Conservation (phyloP, 2,888 invertebrate genomes). For the Euproctis similis region DNA sequence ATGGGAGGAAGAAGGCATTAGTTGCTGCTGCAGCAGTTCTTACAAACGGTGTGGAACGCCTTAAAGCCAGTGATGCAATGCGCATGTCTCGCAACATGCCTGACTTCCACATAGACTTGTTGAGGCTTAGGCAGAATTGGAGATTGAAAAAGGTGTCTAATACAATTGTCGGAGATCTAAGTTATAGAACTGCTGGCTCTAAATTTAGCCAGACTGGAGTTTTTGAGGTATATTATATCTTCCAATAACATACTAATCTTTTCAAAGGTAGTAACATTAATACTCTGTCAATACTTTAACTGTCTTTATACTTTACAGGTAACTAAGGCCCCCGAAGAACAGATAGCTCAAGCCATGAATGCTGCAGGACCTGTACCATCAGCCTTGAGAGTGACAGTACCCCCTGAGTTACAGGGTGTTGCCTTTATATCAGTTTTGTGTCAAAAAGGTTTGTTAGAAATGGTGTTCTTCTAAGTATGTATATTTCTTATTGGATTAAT, state of each 20-base stretch:
- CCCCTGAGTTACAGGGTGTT: constrained; percentile 95
- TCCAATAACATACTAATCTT: no score
- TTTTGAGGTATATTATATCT: constrained; percentile 85
- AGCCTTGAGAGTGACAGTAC: constrained; percentile 92
- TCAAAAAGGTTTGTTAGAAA: constrained; percentile 86
- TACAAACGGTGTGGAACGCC: constrained; percentile 88
- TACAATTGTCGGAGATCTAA: constrained; percentile 95
- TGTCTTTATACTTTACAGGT: constrained; percentile 37
- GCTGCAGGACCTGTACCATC: constrained; percentile 77
- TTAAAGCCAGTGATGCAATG: constrained; percentile 87
- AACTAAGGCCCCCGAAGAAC: constrained; percentile 91
- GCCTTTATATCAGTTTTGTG: constrained; percentile 97
- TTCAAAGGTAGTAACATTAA: not conserved
- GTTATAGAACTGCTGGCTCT: constrained; percentile 96
- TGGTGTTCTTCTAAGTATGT: no score
- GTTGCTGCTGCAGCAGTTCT: constrained; percentile 90
- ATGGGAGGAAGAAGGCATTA: constrained; percentile 94
- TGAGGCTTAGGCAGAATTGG: constrained; percentile 94
- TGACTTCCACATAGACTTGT: constrained; percentile 94
- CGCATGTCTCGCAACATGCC: constrained; percentile 83
- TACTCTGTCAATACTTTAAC: not conserved
- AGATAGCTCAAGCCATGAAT: constrained; percentile 63
- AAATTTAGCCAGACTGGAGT: constrained; percentile 95
- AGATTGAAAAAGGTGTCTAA: constrained; percentile 96
- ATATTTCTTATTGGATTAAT: no score